Percentiles rank a stretch among this genome's conserved stretches.
Conservation (phyloP, 2,113 vertebrate genomes). For the Anhinga rufa region DNA sequence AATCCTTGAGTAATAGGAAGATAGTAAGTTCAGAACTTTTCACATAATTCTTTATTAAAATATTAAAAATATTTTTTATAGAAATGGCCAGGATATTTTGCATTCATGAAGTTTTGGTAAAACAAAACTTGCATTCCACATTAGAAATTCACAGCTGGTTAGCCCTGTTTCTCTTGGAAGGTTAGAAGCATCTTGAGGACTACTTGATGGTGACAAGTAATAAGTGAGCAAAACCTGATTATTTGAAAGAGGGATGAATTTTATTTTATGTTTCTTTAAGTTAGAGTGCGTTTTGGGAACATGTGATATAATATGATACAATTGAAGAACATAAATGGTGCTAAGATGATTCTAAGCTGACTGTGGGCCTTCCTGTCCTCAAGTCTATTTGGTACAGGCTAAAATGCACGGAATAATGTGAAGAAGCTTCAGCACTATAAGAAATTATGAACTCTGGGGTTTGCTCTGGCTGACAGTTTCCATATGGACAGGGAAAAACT, state of each 20-base stretch:
- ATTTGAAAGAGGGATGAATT: neutral
- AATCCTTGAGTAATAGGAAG: neutral
- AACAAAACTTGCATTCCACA: neutral
- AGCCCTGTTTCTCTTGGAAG: neutral
- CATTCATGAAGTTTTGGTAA: neutral
- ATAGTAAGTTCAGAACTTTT: neutral
- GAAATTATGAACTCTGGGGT: neutral
- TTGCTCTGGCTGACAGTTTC: neutral
- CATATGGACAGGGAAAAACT: neutral
- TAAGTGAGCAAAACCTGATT: neutral
- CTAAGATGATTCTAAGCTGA: neutral
- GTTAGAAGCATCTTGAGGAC: neutral
- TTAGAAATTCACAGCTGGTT: neutral
- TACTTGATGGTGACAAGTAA: neutral
- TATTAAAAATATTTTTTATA: neutral
- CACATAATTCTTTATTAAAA: neutral
- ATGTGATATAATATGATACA: neutral
- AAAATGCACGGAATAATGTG: neutral
- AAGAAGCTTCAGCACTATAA: neutral
- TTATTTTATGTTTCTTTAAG: neutral
- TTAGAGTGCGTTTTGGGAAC: neutral
- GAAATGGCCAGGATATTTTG: neutral
- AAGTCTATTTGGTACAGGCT: neutral
- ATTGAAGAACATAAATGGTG: neutral
- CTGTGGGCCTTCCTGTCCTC: neutral